These are phyloP conservation scores for Andricus quercusramuli DNA, from an alignment of 2,888 invertebrate genomes.

Conservation along the genomic window DNA sequence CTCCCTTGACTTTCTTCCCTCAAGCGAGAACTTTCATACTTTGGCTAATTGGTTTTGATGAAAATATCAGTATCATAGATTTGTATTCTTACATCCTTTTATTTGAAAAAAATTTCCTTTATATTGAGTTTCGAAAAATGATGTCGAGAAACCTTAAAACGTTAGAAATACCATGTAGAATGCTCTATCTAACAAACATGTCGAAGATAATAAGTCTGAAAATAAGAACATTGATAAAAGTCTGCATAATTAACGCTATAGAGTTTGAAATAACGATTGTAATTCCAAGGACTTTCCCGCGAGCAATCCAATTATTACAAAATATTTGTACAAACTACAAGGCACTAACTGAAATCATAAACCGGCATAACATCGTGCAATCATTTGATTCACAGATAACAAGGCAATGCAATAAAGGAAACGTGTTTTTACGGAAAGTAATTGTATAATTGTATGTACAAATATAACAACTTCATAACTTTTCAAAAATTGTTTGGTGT, in stretches of 20 bases:
- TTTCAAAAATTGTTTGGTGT: not conserved
- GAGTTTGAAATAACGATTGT: conserved; percentile 27
- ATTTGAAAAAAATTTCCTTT: not conserved
- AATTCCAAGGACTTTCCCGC: conserved; percentile 36
- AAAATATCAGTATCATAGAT: not conserved
- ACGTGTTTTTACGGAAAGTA: conserved; percentile 12
- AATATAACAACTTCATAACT: not conserved
- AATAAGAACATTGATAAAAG: not conserved
- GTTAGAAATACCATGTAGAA: not conserved
- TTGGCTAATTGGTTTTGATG: not conserved
- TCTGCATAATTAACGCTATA: conserved; percentile 19
- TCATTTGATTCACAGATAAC: conserved; percentile 33
- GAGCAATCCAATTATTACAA: conserved; percentile 39
- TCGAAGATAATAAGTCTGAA: not conserved
- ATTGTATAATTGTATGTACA: not conserved
- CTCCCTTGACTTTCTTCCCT: not conserved
- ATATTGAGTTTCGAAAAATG: not conserved
- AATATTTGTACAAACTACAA: conserved; percentile 33
- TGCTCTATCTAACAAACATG: not conserved
- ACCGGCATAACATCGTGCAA: conserved; percentile 35
- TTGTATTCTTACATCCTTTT: no score
- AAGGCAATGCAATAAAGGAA: conserved; percentile 20
- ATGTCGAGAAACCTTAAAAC: not conserved
- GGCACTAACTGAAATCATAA: conserved; percentile 29
- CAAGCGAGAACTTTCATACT: not conserved